These are phyloP conservation scores for Lichenostomus cassidix DNA, from an alignment of 2,113 vertebrate genomes.

Conservation along the genomic window DNA sequence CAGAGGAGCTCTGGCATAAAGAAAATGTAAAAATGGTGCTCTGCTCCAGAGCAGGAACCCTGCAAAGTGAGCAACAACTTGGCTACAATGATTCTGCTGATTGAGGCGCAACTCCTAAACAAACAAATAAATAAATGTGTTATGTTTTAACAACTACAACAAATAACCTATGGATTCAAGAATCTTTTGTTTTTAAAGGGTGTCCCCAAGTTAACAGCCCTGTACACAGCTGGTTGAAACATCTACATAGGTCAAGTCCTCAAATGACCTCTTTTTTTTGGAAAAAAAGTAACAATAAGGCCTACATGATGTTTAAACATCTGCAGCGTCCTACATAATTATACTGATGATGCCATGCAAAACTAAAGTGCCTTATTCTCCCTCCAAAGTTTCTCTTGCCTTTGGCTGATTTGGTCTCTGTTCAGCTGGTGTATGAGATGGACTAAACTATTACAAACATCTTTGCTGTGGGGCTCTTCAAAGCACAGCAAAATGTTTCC, in stretches of 20 bases:
- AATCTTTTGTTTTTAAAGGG: not conserved
- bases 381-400: conserved; percentile 13
- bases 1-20: not conserved
- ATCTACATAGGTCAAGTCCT: not conserved
- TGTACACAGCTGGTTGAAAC: not conserved
- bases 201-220: not conserved
- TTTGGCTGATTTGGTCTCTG: conserved; percentile 24
- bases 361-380: not conserved
- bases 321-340: conserved; percentile 7
- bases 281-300: not conserved
- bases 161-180: not conserved
- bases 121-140: not conserved
- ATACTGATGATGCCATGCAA: not conserved
- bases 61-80: not conserved
- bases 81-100: not conserved
- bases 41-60: not conserved
- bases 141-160: not conserved
- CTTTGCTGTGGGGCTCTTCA: not conserved
- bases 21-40: not conserved
- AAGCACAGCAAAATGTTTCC: not conserved
- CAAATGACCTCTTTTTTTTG: not conserved
- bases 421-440: not conserved
- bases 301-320: not conserved
- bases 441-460: not conserved
- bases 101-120: not conserved